Evolutionary conservation across 1,140 invertebrate genomes (phyloP).

Genomic region (Copidosoma floridanum): DNA sequence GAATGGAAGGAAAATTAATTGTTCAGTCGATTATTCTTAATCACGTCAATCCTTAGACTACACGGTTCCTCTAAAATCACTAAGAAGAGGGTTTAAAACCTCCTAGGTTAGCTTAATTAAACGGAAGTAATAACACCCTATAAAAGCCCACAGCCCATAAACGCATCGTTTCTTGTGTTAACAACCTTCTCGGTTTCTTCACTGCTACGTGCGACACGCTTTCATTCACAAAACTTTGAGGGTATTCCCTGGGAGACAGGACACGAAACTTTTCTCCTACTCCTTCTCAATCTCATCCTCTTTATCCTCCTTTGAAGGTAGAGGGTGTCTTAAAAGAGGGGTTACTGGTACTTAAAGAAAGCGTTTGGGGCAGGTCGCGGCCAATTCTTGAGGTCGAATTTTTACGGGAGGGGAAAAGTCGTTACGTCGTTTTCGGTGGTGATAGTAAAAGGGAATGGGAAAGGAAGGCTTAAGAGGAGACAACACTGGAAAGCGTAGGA

Average conservation of each 20-base stretch:
- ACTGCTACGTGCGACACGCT: not conserved
- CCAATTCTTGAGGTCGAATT: constrained; percentile 40
- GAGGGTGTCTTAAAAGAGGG: too few species aligned
- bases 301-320: too few species aligned
- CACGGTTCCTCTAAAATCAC: not conserved
- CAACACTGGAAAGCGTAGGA: constrained; percentile 12
- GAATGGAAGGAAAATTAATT: not conserved
- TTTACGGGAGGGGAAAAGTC: constrained; percentile 47
- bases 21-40: not conserved
- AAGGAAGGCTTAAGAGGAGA: constrained; percentile 9
- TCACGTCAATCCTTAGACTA: not conserved
- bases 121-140: constrained; percentile 10
- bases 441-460: not conserved
- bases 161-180: constrained; percentile 16
- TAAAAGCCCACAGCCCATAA: constrained; percentile 5
- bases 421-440: constrained; percentile 1
- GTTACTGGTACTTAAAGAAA: not conserved
- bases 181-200: not conserved
- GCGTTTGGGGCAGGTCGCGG: constrained; percentile 52
- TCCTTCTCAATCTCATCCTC: too few species aligned
- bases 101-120: constrained; percentile 5
- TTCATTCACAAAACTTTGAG: constrained; percentile 44
- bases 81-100: not conserved
- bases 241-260: constrained; percentile 20
- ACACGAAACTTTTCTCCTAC: not conserved